These are phyloP conservation scores for Macrotis lagotis DNA, from an alignment of 2,113 vertebrate genomes.

Conservation along the genomic window DNA sequence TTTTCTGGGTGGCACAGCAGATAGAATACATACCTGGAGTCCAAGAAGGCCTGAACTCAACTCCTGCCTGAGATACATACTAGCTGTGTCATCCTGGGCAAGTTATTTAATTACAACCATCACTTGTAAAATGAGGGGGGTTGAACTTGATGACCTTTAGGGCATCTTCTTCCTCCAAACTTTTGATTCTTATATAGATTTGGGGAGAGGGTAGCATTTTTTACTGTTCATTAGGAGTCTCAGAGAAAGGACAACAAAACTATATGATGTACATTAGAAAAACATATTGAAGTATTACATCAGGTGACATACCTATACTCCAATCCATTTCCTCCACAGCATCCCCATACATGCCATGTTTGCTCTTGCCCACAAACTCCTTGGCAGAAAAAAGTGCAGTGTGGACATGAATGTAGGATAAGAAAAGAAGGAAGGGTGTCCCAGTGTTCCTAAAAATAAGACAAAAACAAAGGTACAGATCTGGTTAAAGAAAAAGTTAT, in stretches of 20 bases:
- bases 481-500: fast-evolving
- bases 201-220: not conserved
- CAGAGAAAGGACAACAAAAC: fast-evolving
- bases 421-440: conserved; percentile 88
- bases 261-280: fast-evolving
- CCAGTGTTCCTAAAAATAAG: conserved; percentile 81
- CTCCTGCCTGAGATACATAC: too few relatives aligned
- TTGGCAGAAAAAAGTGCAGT: conserved; percentile 88
- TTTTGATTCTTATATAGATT: not conserved
- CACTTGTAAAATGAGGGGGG: not conserved
- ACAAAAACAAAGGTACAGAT: fast-evolving
- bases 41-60: not conserved
- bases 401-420: conserved; percentile 92
- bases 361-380: conserved; percentile 86
- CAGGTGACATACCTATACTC: conserved; percentile 88
- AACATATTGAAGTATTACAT: fast-evolving
- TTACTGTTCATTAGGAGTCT: fast-evolving
- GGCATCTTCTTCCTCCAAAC: not conserved
- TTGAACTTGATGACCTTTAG: not conserved
- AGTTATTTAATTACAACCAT: too few relatives aligned
- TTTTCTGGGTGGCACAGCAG: not conserved
- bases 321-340: conserved; percentile 93
- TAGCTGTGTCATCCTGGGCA: not conserved
- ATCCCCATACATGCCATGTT: conserved; percentile 91
- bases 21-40: not conserved